Evolutionary conservation across 2,797 vertebrate species (phyloP), one percentile per base, ranked within the genome.

Genomic region (Pseudomugil tenellus): DNA sequence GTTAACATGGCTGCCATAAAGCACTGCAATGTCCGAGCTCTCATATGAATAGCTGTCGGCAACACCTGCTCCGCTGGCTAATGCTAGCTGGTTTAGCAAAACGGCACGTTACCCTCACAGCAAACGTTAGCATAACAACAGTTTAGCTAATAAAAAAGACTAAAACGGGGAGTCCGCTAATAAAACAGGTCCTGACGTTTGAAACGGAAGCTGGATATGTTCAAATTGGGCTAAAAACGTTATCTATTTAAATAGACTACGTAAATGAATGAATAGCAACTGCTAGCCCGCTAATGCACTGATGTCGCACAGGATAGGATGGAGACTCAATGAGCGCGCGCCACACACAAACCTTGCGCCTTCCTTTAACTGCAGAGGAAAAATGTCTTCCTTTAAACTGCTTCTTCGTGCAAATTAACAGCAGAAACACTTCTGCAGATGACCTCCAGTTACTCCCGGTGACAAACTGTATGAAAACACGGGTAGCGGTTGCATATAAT

Each of bases 321-420:
- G 80, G 62, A 63, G 78, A 79, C 83, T 87, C 86, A 90, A 78
- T 82, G 82, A 80, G 63, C 49, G 37, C 70, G 43, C n/a, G 43
- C n/a, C 39, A 76, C 31, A 55, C 90, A 79, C 46, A 83, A 89
- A 88, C 92, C 89, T 89, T 65, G 58, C 39, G 58, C 49, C 49
- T 61, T 70, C 31, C 77, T 75, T 26, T 28, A 29, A 16, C 21
- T 12, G 58, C 46, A 8, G 23, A 25, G 6, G 12, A 43, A 28
- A 29, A 43, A 32, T 6, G 26, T 62, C 68, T 21, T 10, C 5
- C 10, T 28, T 14, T 49, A 62, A 31, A 17, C 28, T 8, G 62
- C 0, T 54, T 35, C 32, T 63, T 49, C 6, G 17, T 34, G 0
- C 52, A 63, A 19, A 53, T n/a, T n/a, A n/a, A n/a, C n/a, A n/a